Base-by-base conservation (phyloP, 1,140 invertebrate genomes). In the Chelonus insularis region DNA sequence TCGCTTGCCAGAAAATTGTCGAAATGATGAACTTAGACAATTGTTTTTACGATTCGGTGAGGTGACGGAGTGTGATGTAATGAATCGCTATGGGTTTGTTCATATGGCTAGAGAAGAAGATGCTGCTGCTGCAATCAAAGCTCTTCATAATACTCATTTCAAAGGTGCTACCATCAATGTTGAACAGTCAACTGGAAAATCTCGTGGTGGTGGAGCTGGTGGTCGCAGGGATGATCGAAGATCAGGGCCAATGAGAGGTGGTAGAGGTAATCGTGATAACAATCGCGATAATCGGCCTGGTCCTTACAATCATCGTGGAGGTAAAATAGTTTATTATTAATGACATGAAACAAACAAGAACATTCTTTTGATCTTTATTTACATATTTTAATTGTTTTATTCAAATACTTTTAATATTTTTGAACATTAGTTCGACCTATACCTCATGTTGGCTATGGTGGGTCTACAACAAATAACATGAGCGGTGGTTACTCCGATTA, bases 231-330 rank as follows among this genome's bases (percentile, higher is more conserved):
- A 79, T 39, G 77, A 78, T 64, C 72, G 77, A 45, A 67, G 79
- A 54, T 69, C 72, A 57, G 76, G 75, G 16, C 58, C 58, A 21
- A 64, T 64, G 63, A 56, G 63, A 50, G 60, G 66, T 9, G 60
- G 57, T 5, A 43, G 65, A 18, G 58, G 61, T 18, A 57, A 62
- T 20, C 54, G 65, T 12, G 66, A 65, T 32, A 57, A 58, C 1
- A 57, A 61, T 57, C 60, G 63, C 34, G 78, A 80, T 68, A 74
- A 73, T 73, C 73, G 80, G 73, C 80, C 79, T 65, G 78, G 78
- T 74, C 79, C 79, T 64, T 82, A 82, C 72, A 81, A 77, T 70
- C 78, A 82, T 74, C 77, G 79, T 71, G 76, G 79, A 79, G 78
- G 79, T 79, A 71, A 21, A 54, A n/a, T n/a, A n/a, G n/a, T n/a